A percentile compares a stretch with the other conserved stretches of the same genome.
Conservation (phyloP, 2,113 vertebrate genomes). For the Heliornis fulica region DNA sequence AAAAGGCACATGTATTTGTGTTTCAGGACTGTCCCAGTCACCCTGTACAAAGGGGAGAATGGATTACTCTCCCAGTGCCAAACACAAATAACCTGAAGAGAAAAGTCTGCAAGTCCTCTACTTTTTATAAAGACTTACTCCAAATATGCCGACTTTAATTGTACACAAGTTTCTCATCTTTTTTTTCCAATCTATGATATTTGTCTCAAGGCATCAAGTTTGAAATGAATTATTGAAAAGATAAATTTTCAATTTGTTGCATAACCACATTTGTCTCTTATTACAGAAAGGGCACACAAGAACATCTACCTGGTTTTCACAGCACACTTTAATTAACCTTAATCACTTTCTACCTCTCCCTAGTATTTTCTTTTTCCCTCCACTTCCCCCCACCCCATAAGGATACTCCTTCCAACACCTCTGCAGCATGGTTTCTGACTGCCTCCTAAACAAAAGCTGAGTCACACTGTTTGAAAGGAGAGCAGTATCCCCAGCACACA, state of each 20-base stretch:
- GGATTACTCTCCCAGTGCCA: not conserved
- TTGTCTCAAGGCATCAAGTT: constrained; percentile 37
- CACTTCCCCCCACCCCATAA: not conserved
- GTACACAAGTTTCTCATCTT: not conserved
- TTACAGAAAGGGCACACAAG: constrained; percentile 11
- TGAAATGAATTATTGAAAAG: constrained; percentile 37
- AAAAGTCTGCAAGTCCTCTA: not conserved
- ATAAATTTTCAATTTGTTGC: not conserved
- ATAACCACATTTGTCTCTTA: not conserved
- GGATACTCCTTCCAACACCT: not conserved
- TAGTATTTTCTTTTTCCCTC: not conserved
- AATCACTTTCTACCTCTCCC: constrained; percentile 1
- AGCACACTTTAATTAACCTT: constrained; percentile 42
- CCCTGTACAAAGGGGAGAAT: not conserved
- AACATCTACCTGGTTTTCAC: constrained; percentile 9
- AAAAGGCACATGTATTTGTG: rapidly evolving
- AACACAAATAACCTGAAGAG: not conserved
- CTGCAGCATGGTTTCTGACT: not conserved
- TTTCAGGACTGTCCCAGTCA: not conserved
- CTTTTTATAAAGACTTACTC: not conserved
- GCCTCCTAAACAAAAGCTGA: not conserved
- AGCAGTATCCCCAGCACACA: not conserved
- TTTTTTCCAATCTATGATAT: not conserved
- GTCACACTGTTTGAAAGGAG: not conserved
- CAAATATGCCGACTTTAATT: not conserved